Evolutionary conservation across 2,888 invertebrate genomes (phyloP), one percentile per base, ranked within the genome.

Genomic region (Trachelus stipa): DNA sequence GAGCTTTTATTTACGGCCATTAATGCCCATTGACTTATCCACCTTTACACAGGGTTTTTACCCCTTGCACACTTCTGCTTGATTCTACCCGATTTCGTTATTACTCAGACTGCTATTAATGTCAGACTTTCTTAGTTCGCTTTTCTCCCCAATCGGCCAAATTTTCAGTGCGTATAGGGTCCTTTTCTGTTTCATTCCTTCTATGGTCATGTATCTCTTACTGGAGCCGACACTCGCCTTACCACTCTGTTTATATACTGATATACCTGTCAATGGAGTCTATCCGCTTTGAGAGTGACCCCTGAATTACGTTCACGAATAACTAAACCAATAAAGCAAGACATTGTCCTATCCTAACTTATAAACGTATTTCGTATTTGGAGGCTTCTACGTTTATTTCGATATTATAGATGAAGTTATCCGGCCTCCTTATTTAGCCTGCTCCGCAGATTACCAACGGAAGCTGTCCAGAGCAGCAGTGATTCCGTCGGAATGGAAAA

Each of bases 91-190:
- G 6, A 4, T 40, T 40, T 12, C 15, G 15, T 40, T 40, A 23
- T 40, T 40, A 15, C 76, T 71, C 77, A 77, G 68, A 73, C 31
- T 76, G 75, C 80, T 80, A 77, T 80, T 80, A 80, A 80, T 79
- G 79, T 15, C 77, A 68, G 35, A 77, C 73, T 80, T 79, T 80
- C 80, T 80, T 79, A 77, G 80, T 80, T 74, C 74, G 33, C 77
- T 30, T 68, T 79, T 77, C 74, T 68, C 69, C 33, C 76, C 74
- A 56, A 77, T 23, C 76, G 37, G 34, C 76, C 12, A n/a, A 37
- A 37, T 37, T 77, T n/a, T 9, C 78, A 11, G 76, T 73, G 34
- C 34, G 31, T 30, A 34, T 30, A 30, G 69, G 34, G 76, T 74
- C 31, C 35, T 79, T 76, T 79, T 76, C 71, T 37, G 34, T 56